Percentiles rank a stretch among this genome's conserved stretches.
Conservation (phyloP, 1,140 invertebrate species). For the Dryas iulia region DNA sequence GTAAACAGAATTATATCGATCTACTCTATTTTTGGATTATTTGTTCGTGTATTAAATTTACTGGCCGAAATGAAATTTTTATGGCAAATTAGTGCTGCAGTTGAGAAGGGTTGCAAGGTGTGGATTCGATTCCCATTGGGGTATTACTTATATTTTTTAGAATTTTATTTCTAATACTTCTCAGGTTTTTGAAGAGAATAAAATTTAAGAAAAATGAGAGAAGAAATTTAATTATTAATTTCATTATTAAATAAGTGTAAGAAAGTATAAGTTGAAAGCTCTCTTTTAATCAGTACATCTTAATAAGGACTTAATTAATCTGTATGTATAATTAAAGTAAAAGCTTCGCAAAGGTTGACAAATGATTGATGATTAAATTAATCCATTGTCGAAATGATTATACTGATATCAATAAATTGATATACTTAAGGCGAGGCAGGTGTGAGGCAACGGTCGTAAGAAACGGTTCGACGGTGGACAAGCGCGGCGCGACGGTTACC, state of each 20-base stretch:
- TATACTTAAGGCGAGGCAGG: conserved; percentile 21
- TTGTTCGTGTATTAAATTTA: background rate
- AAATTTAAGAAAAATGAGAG: no score
- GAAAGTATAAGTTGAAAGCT: no score
- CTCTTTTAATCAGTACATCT: background rate
- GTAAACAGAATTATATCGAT: background rate
- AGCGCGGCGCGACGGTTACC: conserved; percentile 27
- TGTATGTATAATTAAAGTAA: background rate
- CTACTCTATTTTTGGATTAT: background rate
- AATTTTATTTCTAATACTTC: no score
- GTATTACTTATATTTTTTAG: no score
- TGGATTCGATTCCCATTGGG: no score
- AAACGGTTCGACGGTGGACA: conserved; percentile 11
- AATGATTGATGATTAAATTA: conserved; percentile 5
- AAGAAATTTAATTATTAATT: no score
- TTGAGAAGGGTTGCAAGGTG: no score
- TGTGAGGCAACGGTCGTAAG: conserved; percentile 29
- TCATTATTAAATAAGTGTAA: no score
- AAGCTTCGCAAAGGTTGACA: background rate
- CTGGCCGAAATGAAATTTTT: background rate
- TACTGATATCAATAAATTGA: conserved; percentile 1
- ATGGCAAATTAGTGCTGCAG: background rate
- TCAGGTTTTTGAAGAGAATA: no score
- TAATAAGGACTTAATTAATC: background rate
- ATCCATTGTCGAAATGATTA: conserved; percentile 5